A percentile compares a stretch with the other conserved stretches of the same genome.
phyloP scores from a whole-genome alignment of 2,113 vertebrate genomes.

The Apodemus speciosus region DNA sequence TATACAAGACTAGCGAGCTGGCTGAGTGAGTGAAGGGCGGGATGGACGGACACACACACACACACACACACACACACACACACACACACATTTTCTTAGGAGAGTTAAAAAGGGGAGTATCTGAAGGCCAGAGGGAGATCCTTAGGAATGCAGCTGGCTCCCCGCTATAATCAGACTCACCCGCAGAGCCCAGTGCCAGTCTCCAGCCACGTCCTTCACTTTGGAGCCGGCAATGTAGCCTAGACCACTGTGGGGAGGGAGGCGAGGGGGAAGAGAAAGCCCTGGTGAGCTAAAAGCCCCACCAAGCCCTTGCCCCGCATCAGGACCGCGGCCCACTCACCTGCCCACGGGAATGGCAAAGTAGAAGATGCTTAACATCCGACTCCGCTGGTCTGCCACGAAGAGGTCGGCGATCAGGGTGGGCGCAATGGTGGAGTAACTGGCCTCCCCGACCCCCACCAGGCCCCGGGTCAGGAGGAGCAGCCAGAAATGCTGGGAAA shows the following conservation, averaged over 20 bases:
- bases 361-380: constrained; percentile 93
- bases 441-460: constrained; percentile 94
- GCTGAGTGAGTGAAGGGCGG: background rate
- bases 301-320: background rate
- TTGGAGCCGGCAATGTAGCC: constrained; percentile 94
- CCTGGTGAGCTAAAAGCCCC: background rate
- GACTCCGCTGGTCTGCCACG: constrained; percentile 87
- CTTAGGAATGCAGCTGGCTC: accelerated
- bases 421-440: constrained; percentile 95
- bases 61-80: background rate
- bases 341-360: constrained; percentile 95
- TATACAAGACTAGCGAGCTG: background rate
- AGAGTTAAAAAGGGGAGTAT: background rate
- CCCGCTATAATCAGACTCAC: constrained; percentile 71
- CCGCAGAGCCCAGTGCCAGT: constrained; percentile 95
- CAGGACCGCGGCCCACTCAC: constrained; percentile 74
- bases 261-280: background rate
- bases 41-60: too few relatives aligned
- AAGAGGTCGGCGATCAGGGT: constrained; percentile 95
- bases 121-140: background rate
- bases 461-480: constrained; percentile 91
- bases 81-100: background rate
- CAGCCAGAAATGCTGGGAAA: constrained; percentile 89
- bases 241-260: constrained; percentile 85
- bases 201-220: constrained; percentile 82